Conservation (phyloP, 1,140 invertebrate genomes). For the Sycophila sp. region DNA sequence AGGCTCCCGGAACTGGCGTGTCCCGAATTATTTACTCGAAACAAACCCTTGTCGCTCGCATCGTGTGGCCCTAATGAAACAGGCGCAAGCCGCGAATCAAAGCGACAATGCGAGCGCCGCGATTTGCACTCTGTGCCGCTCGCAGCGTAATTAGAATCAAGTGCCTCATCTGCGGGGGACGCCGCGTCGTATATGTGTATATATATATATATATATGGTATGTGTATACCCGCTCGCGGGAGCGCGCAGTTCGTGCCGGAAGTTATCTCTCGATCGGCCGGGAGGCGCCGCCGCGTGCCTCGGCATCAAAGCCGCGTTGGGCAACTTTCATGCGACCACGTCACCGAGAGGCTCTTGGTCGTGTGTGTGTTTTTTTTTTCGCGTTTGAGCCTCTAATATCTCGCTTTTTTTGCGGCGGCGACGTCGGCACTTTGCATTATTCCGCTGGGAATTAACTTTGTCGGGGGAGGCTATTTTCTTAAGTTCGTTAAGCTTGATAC, state of each 20-base stretch:
- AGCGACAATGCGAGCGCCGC: neutral
- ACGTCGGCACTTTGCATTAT: neutral
- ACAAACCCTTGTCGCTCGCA: too few relatives aligned
- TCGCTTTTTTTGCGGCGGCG: neutral
- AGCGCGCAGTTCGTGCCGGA: neutral
- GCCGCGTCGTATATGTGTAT: neutral
- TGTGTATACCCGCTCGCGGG: neutral
- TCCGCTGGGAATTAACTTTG: neutral
- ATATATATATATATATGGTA: neutral
- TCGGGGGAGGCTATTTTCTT: too few relatives aligned
- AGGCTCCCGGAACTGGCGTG: too few relatives aligned
- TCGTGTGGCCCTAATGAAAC: too few relatives aligned
- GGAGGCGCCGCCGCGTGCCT: neutral
- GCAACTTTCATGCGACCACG: neutral
- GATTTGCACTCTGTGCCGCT: neutral
- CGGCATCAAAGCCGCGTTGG: neutral
- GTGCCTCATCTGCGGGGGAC: too few relatives aligned
- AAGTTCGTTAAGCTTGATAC: too few relatives aligned
- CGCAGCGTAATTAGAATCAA: conserved; percentile 6
- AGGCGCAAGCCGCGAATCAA: neutral
- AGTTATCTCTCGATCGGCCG: conserved; percentile 1
- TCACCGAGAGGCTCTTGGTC: too few relatives aligned
- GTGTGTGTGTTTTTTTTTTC: neutral
- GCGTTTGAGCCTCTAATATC: neutral
- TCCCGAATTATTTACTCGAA: too few relatives aligned